These are phyloP conservation scores for Sylvietta virens DNA, from an alignment of 2,113 vertebrate genomes.

Conservation along the genomic window DNA sequence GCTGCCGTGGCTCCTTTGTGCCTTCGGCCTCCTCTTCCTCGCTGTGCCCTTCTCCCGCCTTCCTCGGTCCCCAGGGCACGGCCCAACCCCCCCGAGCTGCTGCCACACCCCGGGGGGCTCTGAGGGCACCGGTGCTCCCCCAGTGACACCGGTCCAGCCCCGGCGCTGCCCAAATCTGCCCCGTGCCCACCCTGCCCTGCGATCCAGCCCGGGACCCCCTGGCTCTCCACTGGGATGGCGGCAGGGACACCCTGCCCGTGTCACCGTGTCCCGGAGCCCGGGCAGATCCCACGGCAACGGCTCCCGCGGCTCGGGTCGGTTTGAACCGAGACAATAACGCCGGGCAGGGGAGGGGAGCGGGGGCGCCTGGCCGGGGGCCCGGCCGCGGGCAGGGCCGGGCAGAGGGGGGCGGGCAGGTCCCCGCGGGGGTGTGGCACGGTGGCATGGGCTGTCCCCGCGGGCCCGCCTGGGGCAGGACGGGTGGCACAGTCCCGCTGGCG, in stretches of 20 bases:
- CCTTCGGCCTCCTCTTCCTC: background rate
- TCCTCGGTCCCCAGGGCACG: rapidly evolving
- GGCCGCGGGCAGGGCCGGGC: background rate
- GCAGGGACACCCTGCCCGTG: rapidly evolving
- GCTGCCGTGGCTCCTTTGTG: rapidly evolving
- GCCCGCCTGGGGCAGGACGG: background rate
- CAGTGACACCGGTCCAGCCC: background rate
- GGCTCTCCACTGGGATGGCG: rapidly evolving
- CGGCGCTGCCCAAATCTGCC: background rate
- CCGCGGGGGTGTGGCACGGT: background rate
- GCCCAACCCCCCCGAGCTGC: background rate
- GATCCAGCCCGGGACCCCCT: rapidly evolving
- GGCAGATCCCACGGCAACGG: background rate
- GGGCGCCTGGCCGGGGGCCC: background rate
- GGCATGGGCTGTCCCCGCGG: background rate
- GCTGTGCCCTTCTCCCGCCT: background rate
- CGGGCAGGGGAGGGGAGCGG: background rate
- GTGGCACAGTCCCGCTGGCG: background rate
- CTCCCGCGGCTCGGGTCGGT: rapidly evolving
- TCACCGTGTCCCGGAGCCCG: background rate
- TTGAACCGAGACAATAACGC: rapidly evolving
- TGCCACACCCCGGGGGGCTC: background rate
- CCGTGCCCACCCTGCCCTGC: background rate
- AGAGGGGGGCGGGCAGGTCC: background rate
- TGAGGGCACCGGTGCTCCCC: rapidly evolving